Percentiles rank a stretch among this genome's conserved stretches.
Conservation (phyloP, 2,888 invertebrate genomes). For the Machimus atricapillus region DNA sequence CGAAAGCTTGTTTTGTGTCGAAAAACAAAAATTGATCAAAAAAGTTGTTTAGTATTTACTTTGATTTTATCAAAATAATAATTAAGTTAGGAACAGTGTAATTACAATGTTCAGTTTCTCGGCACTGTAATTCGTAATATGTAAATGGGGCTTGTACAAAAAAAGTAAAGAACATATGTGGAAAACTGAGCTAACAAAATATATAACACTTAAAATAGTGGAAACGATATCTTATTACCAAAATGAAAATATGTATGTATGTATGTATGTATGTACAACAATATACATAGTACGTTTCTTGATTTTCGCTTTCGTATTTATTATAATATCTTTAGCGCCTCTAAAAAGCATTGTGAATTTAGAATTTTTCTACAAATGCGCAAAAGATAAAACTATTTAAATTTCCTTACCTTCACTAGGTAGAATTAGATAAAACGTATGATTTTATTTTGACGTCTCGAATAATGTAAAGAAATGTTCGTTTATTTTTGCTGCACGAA, state of each 20-base stretch:
- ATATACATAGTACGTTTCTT: too few relatives aligned
- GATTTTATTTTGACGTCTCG: neutral
- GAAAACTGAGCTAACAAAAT: too few relatives aligned
- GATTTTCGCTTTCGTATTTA: neutral
- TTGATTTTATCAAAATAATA: too few relatives aligned
- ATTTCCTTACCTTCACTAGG: neutral
- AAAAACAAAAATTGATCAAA: neutral
- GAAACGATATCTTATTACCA: too few relatives aligned
- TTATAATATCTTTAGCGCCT: neutral
- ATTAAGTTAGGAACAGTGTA: too few relatives aligned
- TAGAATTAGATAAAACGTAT: neutral
- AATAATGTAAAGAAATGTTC: neutral
- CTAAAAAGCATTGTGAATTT: neutral
- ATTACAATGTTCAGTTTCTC: too few relatives aligned
- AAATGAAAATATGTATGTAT: too few relatives aligned
- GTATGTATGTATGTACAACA: too few relatives aligned
- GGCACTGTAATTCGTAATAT: too few relatives aligned
- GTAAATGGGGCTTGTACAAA: too few relatives aligned
- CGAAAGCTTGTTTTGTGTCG: neutral
- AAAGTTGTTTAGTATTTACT: neutral
- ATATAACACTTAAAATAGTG: too few relatives aligned
- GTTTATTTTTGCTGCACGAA: neutral
- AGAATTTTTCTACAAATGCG: neutral
- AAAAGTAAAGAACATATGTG: too few relatives aligned
- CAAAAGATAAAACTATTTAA: neutral